Evolutionary conservation across 2,797 vertebrate genomes (phyloP), one percentile per base, ranked within the genome.

Genomic region (Onychomys arenicola): DNA sequence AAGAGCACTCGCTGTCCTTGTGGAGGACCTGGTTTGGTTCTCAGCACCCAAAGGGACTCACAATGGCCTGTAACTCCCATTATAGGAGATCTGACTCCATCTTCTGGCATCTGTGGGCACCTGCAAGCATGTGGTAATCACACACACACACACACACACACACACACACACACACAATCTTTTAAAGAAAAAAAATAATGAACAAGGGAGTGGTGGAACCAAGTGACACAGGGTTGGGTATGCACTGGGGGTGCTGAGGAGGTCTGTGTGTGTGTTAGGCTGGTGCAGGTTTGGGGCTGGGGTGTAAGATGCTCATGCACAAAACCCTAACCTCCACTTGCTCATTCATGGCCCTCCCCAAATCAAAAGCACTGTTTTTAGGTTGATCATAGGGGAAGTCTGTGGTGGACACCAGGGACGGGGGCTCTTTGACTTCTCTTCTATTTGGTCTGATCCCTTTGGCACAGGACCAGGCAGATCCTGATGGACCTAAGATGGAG

Each of bases 181-280:
- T 19, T 59, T 21, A 83, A 40, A 82, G 57, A 27, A 13, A 57
- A 81, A 2, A 43, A 85, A 49, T 43, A 43, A 8, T 5, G 25
- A 82, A 23, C 12, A 7, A 32, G 49, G 17, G 14, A 29, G 49
- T 37, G 59, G 16, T 37, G 13, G n/a, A 55, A 25, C 25, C 17
- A 27, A 69, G 46, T 17, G 65, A 29, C 3, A 0, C 0, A 0
- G 9, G 8, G 0, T 1, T n/a, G 4, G 6, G 19, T 2, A 6
- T 21, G 10, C 77, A 2, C 3, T 40, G 85, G 14, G 46, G 61
- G 14, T 46, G 69, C 27, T 32, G 5, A 89, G 73, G 61, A 34
- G 13, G 13, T 57, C 55, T 25, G 9, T 0, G 27, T 0, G 27
- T 59, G n/a, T 55, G 32, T 82, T 59, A 32, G 43, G 61, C 55